Evolutionary conservation across 2,888 invertebrate species (phyloP).

Genomic region (Chironomus riparius): DNA sequence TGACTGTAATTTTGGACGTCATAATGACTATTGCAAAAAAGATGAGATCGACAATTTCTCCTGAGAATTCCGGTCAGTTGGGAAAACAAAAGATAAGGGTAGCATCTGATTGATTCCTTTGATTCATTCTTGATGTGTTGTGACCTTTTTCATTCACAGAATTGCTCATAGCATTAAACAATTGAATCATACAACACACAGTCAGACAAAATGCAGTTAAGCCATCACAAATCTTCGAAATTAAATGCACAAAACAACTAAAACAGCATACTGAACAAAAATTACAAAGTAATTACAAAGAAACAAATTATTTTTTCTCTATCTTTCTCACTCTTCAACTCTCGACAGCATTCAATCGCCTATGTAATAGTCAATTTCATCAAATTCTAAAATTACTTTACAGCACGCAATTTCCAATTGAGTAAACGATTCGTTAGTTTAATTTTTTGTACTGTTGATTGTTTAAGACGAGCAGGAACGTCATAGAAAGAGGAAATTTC

Average conservation of each 20-base stretch:
- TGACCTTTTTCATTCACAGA: too few relatives aligned
- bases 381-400: slow-evolving; percentile 6
- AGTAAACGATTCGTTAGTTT: neutral
- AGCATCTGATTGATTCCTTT: too few relatives aligned
- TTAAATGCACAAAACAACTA: neutral
- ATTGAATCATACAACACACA: too few relatives aligned
- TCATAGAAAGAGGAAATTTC: neutral
- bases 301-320: neutral
- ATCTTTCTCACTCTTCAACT: neutral
- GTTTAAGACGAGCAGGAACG: neutral
- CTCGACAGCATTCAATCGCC: neutral
- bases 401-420: slow-evolving; percentile 1
- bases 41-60: too few relatives aligned
- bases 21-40: too few relatives aligned
- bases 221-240: too few relatives aligned
- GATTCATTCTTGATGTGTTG: too few relatives aligned
- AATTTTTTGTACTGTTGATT: too few relatives aligned
- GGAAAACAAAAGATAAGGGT: too few relatives aligned
- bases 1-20: neutral
- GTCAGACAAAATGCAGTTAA: too few relatives aligned
- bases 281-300: neutral
- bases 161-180: too few relatives aligned
- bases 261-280: neutral
- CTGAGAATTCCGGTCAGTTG: too few relatives aligned
- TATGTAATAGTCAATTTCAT: slow-evolving; percentile 1